Evolutionary conservation across 2,113 vertebrate species (phyloP).

Genomic region (Uria lomvia): DNA sequence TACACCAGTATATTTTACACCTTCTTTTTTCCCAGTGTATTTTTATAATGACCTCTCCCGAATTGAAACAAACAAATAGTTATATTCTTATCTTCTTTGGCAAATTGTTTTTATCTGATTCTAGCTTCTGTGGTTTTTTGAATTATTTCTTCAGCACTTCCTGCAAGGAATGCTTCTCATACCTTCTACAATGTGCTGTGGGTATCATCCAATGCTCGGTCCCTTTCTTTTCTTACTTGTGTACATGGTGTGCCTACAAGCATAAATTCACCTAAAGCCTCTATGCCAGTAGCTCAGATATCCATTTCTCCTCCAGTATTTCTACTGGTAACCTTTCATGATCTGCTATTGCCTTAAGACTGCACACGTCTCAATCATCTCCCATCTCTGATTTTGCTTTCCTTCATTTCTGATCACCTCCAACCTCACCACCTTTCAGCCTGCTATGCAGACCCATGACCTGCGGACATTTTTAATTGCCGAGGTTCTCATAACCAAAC

Average conservation of each 20-base stretch:
- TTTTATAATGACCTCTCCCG: background rate
- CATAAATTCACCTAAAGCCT: background rate
- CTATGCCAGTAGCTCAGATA: background rate
- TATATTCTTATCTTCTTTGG: background rate
- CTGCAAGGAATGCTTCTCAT: background rate
- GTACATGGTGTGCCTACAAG: background rate
- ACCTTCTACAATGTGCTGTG: background rate
- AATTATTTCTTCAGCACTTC: background rate
- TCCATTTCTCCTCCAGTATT: background rate
- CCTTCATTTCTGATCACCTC: background rate
- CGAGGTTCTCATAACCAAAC: background rate
- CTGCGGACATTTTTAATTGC: background rate
- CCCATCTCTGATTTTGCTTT: background rate
- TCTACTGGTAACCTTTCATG: background rate
- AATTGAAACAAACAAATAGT: background rate
- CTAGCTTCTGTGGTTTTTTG: background rate
- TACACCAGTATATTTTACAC: background rate
- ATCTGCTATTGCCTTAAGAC: background rate
- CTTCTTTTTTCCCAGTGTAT: rapidly evolving
- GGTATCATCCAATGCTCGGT: background rate
- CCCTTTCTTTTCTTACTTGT: background rate
- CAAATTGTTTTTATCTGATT: background rate
- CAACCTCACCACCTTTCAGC: background rate
- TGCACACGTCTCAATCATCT: background rate
- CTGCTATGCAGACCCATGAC: background rate